These are phyloP conservation scores for Myotis daubentonii DNA, from an alignment of 2,797 vertebrate genomes.

Conservation along the genomic window DNA sequence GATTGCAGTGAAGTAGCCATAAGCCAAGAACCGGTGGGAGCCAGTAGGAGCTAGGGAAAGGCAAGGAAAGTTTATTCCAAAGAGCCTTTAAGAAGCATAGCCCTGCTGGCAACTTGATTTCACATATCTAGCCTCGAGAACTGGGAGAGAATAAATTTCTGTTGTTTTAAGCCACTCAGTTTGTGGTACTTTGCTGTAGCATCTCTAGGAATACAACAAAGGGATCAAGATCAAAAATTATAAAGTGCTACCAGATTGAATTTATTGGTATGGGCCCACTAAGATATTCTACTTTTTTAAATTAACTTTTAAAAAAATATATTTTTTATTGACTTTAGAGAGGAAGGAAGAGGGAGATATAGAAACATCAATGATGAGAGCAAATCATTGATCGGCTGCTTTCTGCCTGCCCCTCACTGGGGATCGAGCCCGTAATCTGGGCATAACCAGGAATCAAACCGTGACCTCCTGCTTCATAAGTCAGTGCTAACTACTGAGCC, in stretches of 20 bases:
- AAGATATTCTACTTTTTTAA: background rate
- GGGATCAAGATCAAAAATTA: background rate
- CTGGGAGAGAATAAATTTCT: background rate
- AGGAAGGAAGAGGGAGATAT: no score
- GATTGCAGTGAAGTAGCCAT: background rate
- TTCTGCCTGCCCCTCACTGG: no score
- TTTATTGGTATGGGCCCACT: background rate
- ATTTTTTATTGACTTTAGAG: no score
- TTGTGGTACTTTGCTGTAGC: background rate
- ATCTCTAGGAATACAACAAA: background rate
- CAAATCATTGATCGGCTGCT: no score
- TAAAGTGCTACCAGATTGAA: background rate
- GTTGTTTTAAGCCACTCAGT: background rate
- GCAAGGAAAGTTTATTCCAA: background rate
- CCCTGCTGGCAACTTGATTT: background rate
- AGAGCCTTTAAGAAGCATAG: background rate
- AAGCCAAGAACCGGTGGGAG: background rate
- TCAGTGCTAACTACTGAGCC: no score
- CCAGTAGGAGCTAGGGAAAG: background rate
- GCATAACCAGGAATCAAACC: no score
- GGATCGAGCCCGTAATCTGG: no score
- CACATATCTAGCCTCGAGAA: background rate
- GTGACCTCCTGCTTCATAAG: no score
- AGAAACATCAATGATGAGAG: no score
- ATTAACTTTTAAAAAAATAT: no score